Percentiles rank a stretch among this genome's conserved stretches.
These are phyloP conservation scores for Sebastes matsubarae DNA, from an alignment of 2,797 vertebrate species.

Conservation along the genomic window DNA sequence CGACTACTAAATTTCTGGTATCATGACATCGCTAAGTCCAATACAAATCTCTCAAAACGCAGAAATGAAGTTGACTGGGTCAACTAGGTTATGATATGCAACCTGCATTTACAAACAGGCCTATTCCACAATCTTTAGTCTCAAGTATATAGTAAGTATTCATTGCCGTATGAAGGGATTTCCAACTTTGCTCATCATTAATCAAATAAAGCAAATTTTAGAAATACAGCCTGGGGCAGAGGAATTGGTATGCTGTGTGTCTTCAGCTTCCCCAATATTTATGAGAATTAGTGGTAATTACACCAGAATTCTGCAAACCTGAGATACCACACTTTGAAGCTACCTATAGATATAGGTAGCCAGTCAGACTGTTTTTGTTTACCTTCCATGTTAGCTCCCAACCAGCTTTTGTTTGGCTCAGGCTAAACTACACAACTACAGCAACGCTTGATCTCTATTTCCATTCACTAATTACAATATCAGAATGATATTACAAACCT, in stretches of 20 bases:
- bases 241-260: constrained; percentile 42
- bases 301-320: constrained; percentile 4
- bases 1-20: too few species aligned
- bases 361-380: neutral
- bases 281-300: constrained; percentile 41
- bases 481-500: constrained; percentile 14
- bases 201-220: constrained; percentile 49
- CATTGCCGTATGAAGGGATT: constrained; percentile 7
- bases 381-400: neutral
- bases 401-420: neutral
- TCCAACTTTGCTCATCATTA: constrained; percentile 38
- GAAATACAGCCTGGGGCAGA: constrained; percentile 35
- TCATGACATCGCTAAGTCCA: neutral
- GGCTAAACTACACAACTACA: neutral
- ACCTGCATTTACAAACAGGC: neutral
- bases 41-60: neutral
- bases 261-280: constrained; percentile 23
- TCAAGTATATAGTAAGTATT: neutral
- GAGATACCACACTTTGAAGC: neutral
- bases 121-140: neutral
- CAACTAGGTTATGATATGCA: neutral
- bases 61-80: neutral
- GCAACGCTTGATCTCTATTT: constrained; percentile 21
- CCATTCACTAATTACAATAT: constrained; percentile 35
- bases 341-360: neutral